Evolutionary conservation across 2,888 invertebrate genomes (phyloP).

Genomic region (Girardia tigrina): DNA sequence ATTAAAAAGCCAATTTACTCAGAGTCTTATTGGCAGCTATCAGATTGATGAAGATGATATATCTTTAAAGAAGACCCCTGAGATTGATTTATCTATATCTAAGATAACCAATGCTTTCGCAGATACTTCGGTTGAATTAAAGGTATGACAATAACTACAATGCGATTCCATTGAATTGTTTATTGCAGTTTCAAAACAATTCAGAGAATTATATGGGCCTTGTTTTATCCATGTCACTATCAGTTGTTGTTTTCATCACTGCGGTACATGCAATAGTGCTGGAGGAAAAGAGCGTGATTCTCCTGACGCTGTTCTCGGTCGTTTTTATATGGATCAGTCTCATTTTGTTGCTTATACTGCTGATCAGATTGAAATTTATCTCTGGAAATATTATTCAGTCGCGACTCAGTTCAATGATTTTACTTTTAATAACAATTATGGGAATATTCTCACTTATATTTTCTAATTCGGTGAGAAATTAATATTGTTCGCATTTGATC

Average conservation of each 20-base stretch:
- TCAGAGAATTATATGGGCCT: background rate
- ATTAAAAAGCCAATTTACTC: slow-evolving; percentile 1
- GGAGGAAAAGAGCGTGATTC: background rate
- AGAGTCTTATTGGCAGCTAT: slow-evolving; percentile 19
- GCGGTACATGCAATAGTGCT: background rate
- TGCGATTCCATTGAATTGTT: background rate
- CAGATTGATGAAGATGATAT: slow-evolving; percentile 16
- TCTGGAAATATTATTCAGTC: background rate
- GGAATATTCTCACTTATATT: background rate
- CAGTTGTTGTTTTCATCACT: background rate
- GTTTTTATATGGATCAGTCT: slow-evolving; percentile 15
- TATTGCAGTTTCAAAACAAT: background rate
- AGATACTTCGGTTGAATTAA: background rate
- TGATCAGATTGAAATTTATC: background rate
- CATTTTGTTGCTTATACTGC: background rate
- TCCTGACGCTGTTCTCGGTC: background rate
- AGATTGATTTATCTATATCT: slow-evolving; percentile 3
- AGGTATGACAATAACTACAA: background rate
- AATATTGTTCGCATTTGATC: background rate
- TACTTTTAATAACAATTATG: background rate
- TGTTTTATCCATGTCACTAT: background rate
- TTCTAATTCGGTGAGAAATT: background rate
- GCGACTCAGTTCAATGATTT: background rate
- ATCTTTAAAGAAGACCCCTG: background rate
- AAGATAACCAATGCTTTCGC: background rate